Evolutionary conservation across 1,140 invertebrate species (phyloP).

Genomic region (Frieseomelitta varia): DNA sequence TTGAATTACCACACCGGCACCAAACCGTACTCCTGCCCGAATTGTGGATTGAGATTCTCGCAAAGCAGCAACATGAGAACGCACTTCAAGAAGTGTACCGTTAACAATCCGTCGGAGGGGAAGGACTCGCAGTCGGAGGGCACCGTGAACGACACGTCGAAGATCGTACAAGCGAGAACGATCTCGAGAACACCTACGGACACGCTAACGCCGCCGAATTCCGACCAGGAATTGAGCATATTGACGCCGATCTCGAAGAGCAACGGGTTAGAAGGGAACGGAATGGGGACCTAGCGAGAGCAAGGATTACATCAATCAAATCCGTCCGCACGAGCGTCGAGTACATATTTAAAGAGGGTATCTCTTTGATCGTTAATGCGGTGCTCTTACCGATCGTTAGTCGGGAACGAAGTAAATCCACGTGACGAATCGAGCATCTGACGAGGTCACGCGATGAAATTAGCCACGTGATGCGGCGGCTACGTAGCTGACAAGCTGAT

Average conservation of each 20-base stretch:
- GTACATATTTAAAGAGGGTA: neutral
- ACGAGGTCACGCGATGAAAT: slow-evolving; percentile 6
- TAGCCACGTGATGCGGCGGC: neutral
- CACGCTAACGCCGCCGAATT: slow-evolving; percentile 71
- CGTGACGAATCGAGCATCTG: neutral
- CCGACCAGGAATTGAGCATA: slow-evolving; percentile 72
- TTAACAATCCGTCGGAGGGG: slow-evolving; percentile 57
- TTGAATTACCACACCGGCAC: slow-evolving; percentile 90
- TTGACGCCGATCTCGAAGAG: slow-evolving; percentile 61
- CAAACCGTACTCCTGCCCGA: slow-evolving; percentile 89
- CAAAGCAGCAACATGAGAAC: slow-evolving; percentile 92
- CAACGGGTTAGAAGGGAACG: slow-evolving; percentile 4
- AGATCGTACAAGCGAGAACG: slow-evolving; percentile 9
- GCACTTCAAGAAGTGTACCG: slow-evolving; percentile 87
- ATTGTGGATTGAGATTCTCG: slow-evolving; percentile 88
- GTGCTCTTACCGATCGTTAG: no score
- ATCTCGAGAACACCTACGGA: slow-evolving; percentile 24
- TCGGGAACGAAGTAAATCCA: neutral
- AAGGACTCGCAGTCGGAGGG: neutral
- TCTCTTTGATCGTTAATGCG: no score
- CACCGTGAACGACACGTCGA: neutral
- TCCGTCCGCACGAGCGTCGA: neutral
- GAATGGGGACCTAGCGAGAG: slow-evolving; percentile 18
- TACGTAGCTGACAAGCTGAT: neutral
- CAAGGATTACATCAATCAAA: neutral